Evolutionary conservation across 2,113 vertebrate species (phyloP).

Genomic region (Menidia beryllina): DNA sequence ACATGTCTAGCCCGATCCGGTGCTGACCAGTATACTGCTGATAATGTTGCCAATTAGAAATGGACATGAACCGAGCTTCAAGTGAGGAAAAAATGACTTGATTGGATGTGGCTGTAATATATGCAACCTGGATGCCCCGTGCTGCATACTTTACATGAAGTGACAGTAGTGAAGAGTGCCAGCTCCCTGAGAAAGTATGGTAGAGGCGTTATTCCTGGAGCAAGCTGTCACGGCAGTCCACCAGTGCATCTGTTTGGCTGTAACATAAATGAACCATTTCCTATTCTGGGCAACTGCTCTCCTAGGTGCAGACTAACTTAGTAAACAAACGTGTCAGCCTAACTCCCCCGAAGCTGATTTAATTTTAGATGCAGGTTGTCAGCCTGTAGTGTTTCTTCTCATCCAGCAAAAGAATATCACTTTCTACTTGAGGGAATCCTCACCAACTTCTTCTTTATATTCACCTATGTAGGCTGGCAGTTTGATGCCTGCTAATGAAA

Average conservation of each 20-base stretch:
- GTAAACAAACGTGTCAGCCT: conserved; percentile 15
- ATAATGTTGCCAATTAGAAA: conserved; percentile 1
- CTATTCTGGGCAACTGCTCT: conserved; percentile 12
- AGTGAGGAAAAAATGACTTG: background rate
- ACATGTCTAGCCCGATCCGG: background rate
- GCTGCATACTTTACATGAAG: background rate
- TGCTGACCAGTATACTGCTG: background rate
- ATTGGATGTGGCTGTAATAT: background rate
- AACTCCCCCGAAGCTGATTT: conserved; percentile 15
- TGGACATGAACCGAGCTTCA: background rate
- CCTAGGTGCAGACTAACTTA: conserved; percentile 9
- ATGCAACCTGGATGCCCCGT: background rate
- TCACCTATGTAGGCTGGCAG: background rate
- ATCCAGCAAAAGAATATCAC: conserved; percentile 10
- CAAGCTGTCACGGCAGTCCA: conserved; percentile 25
- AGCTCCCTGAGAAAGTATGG: conserved; percentile 1
- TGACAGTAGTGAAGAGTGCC: background rate
- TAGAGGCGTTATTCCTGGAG: conserved; percentile 18
- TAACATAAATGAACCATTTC: conserved; percentile 43
- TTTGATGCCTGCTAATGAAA: background rate
- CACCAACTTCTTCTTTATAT: conserved; percentile 18
- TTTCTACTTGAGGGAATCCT: background rate
- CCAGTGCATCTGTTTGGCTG: conserved; percentile 23
- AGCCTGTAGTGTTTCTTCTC: conserved; percentile 22
- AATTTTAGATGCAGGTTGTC: conserved; percentile 18